Evolutionary conservation across 2,888 invertebrate species (phyloP).

Genomic region (Lobophora halterata): DNA sequence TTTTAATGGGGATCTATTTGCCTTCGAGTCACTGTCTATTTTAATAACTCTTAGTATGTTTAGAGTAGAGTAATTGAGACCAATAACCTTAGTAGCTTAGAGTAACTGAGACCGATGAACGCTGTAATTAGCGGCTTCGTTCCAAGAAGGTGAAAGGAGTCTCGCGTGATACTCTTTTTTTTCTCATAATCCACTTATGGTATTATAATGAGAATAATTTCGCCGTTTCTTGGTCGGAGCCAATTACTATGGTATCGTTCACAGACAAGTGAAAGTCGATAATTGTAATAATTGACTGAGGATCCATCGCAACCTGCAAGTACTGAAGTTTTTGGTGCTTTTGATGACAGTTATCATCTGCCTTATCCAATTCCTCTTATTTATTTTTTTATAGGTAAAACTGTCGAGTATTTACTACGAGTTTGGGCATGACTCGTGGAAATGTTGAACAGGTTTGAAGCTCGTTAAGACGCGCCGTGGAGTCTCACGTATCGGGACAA

Average conservation of each 20-base stretch:
- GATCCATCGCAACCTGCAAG: slow-evolving; percentile 23
- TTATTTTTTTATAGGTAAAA: slow-evolving; percentile 41
- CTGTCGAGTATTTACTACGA: slow-evolving; percentile 63
- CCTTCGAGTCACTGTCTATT: slow-evolving; percentile 5
- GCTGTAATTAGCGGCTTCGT: slow-evolving; percentile 58
- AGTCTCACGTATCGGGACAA: slow-evolving; percentile 73
- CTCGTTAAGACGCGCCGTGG: slow-evolving; percentile 71
- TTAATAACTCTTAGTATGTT: slow-evolving; percentile 34
- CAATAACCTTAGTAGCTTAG: slow-evolving; percentile 52
- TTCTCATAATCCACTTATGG: slow-evolving; percentile 47
- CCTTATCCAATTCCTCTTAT: slow-evolving; percentile 14
- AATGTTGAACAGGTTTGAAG: slow-evolving; percentile 71
- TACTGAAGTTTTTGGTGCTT: slow-evolving; percentile 30
- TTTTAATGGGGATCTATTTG: slow-evolving; percentile 4
- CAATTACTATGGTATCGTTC: slow-evolving; percentile 63
- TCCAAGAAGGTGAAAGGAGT: slow-evolving; percentile 61
- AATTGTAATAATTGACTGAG: slow-evolving; percentile 43
- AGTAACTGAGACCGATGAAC: slow-evolving; percentile 57
- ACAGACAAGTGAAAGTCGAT: slow-evolving; percentile 64
- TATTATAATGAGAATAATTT: slow-evolving; percentile 65
- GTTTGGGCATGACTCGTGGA: slow-evolving; percentile 67
- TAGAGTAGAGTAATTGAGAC: slow-evolving; percentile 50
- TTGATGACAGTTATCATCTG: slow-evolving; percentile 14
- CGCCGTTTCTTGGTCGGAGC: slow-evolving; percentile 50
- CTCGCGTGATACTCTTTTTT: slow-evolving; percentile 58